Evolutionary conservation across 92 coral and sea anemone genomes (phyloP), one percentile per base, ranked within the genome.

Genomic region (Plumapathes pennacea): DNA sequence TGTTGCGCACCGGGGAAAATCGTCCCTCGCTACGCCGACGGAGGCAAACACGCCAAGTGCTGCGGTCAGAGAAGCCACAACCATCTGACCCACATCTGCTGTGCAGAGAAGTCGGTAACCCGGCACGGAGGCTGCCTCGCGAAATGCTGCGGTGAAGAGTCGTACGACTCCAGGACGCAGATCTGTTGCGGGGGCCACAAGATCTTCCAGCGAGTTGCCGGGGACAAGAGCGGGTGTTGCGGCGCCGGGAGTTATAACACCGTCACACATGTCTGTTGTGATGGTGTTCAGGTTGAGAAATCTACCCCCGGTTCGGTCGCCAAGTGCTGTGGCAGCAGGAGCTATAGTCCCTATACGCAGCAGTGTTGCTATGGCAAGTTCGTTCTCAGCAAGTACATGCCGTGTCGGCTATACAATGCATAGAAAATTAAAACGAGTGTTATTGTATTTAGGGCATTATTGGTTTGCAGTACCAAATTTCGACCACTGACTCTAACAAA

Each of bases 1-100:
- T 69, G 77, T 19, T 69, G 77, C 25, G 37, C 67, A 22, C 71
- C 71, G 10, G 77, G 69, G 33, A n/a, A 47, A 39, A 38, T 60
- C 23, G 59, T 59, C 18, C 38, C 46, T 36, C 67, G 70, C 36
- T 57, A 57, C 15, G 77, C 50, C 22, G 48, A 57, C 3, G 61
- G 71, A 38, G 70, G 58, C 20, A 33, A 49, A 40, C 37, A 60
- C 4, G 69, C 78, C 22, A 58, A 27, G 31, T 71, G 71, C 32
- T 71, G 78, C 21, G 78, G 59, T 13, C 21, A 45, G 37, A 59
- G 34, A 30, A 60, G 60, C 20, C 60, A 31, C 71, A 60, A 71
- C 40, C 29, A 60, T 26, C 38, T 15, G 13, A 52, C 67, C 13
- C 69, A 60, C 4, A 57, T 71, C 5, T 71, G 78, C 30, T 71